These are phyloP conservation scores for Graptemys geographica DNA, from an alignment of 2,797 vertebrate genomes.

Conservation along the genomic window DNA sequence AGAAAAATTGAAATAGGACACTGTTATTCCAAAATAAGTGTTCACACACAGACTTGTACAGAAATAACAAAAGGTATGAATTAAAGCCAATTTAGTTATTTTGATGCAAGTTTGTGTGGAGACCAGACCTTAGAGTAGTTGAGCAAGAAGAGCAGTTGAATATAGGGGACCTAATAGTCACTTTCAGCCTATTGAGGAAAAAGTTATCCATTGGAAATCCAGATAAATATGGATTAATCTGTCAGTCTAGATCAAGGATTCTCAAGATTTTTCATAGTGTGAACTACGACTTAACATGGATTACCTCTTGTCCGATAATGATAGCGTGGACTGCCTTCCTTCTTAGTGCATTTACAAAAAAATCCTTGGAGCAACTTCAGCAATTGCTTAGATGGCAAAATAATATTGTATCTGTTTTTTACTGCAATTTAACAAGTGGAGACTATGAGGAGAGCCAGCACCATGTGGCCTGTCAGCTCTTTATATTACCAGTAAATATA, in stretches of 20 bases:
- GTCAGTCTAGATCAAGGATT: background rate
- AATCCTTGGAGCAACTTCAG: background rate
- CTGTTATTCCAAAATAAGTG: background rate
- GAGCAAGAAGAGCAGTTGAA: background rate
- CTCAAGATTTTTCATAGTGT: background rate
- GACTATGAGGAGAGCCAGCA: background rate
- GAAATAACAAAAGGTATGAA: background rate
- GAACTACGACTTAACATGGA: background rate
- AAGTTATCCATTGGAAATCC: background rate
- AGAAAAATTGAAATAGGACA: background rate
- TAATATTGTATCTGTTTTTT: background rate
- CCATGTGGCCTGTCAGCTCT: background rate
- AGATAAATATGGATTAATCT: background rate
- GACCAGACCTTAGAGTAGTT: background rate
- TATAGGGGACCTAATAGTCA: background rate
- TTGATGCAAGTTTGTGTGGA: background rate
- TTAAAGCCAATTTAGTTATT: background rate
- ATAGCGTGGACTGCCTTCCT: background rate
- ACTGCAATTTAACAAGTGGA: background rate
- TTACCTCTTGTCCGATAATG: background rate
- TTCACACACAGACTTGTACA: background rate
- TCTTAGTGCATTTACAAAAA: background rate
- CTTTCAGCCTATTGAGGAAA: background rate
- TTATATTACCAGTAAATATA: background rate
- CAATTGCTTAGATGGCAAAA: background rate